Evolutionary conservation across 1,140 invertebrate species (phyloP).

Genomic region (Procambarus virginalis): DNA sequence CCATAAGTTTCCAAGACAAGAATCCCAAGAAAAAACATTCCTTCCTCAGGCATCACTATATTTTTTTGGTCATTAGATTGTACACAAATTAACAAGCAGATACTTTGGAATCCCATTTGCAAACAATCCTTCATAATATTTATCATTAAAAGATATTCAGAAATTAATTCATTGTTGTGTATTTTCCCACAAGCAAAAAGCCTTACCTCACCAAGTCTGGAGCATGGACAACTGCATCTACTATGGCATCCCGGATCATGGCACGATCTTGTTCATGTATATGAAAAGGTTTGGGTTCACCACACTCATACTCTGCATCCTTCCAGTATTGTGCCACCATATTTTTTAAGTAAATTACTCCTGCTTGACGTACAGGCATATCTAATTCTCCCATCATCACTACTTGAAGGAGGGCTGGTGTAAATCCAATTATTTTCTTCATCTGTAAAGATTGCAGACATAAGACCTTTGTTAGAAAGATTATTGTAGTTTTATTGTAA

Average conservation of each 20-base stretch:
- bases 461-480: background rate
- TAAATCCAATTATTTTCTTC: conserved; percentile 97
- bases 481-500: too few relatives aligned
- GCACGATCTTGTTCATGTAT: conserved; percentile 97
- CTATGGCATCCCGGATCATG: conserved; percentile 92
- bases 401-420: conserved; percentile 92
- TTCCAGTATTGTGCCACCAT: conserved; percentile 91
- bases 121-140: too few relatives aligned
- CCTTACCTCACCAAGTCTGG: conserved; percentile 88
- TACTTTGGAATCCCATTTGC: too few relatives aligned
- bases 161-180: too few relatives aligned
- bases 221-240: conserved; percentile 95
- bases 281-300: conserved; percentile 85
- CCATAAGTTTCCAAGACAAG: too few relatives aligned
- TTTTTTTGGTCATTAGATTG: too few relatives aligned
- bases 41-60: too few relatives aligned
- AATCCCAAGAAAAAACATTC: too few relatives aligned
- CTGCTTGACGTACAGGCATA: conserved; percentile 94
- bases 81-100: too few relatives aligned
- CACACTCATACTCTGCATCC: conserved; percentile 82
- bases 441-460: conserved; percentile 78
- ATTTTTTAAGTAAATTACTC: conserved; percentile 97
- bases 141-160: too few relatives aligned
- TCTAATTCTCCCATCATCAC: conserved; percentile 92
- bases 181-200: background rate